A percentile compares a stretch with the other conserved stretches of the same genome.
Evolutionary conservation across 2,888 invertebrate species (phyloP).

Genomic region (Hesperia comma): DNA sequence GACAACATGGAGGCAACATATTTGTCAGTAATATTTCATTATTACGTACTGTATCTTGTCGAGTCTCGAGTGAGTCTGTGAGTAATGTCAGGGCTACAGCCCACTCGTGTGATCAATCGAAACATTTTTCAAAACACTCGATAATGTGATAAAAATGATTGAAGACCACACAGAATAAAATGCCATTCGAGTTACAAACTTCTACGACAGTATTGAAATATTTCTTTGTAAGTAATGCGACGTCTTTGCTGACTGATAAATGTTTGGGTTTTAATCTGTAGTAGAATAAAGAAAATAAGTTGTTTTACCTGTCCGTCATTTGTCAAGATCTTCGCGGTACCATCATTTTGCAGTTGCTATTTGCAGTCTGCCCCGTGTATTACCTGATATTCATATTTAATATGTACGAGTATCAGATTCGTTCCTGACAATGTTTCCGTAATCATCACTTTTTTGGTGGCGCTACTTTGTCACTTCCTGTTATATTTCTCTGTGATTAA

Average conservation of each 20-base stretch:
- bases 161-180: slow-evolving; percentile 20
- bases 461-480: no score
- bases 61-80: slow-evolving; percentile 40
- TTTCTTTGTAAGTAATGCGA: background rate
- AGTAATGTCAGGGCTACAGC: slow-evolving; percentile 38
- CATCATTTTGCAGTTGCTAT: no score
- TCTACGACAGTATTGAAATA: background rate
- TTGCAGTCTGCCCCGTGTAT: no score
- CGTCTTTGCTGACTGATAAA: background rate
- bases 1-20: slow-evolving; percentile 3
- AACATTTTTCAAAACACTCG: slow-evolving; percentile 30
- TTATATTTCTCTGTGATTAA: no score
- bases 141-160: slow-evolving; percentile 17
- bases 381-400: no score
- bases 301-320: no score
- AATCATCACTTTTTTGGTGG: no score
- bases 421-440: no score
- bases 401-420: no score
- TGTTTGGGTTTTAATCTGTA: no score
- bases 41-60: slow-evolving; percentile 12
- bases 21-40: slow-evolving; percentile 45
- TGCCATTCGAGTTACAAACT: background rate
- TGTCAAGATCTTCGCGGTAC: no score
- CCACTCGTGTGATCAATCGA: slow-evolving; percentile 11
- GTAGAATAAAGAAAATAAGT: no score